phyloP scores from a whole-genome alignment of 2,113 vertebrate genomes.

The Dicaeum eximium region DNA sequence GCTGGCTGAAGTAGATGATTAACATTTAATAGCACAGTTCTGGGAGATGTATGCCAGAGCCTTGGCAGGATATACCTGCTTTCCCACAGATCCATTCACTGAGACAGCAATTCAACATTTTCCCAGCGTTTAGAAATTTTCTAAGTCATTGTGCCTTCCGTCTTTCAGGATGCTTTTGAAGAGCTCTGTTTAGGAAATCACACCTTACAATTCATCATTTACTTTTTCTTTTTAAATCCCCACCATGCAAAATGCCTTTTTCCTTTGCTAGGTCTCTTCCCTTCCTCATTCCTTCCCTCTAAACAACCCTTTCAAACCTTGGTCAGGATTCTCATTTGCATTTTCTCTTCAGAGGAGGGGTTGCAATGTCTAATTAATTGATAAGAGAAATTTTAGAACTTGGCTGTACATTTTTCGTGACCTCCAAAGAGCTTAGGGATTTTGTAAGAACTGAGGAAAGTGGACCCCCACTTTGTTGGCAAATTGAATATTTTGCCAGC shows the following conservation, averaged over 20 bases:
- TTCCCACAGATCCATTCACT: neutral
- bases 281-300: neutral
- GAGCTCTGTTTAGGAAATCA: neutral
- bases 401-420: neutral
- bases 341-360: neutral
- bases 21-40: neutral
- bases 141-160: neutral
- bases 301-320: neutral
- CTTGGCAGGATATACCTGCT: neutral
- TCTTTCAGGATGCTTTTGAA: neutral
- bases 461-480: neutral
- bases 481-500: neutral
- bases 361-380: neutral
- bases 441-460: neutral
- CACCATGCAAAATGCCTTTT: neutral
- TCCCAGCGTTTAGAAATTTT: neutral
- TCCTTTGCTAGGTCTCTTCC: neutral
- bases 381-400: neutral
- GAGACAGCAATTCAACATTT: neutral
- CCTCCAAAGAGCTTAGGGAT: neutral
- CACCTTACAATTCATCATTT: neutral
- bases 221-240: neutral
- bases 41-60: neutral
- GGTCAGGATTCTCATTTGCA: neutral
- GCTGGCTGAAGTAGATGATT: neutral